Evolutionary conservation across 1,140 invertebrate genomes (phyloP).

Genomic region (Drosophila subpulchrella): DNA sequence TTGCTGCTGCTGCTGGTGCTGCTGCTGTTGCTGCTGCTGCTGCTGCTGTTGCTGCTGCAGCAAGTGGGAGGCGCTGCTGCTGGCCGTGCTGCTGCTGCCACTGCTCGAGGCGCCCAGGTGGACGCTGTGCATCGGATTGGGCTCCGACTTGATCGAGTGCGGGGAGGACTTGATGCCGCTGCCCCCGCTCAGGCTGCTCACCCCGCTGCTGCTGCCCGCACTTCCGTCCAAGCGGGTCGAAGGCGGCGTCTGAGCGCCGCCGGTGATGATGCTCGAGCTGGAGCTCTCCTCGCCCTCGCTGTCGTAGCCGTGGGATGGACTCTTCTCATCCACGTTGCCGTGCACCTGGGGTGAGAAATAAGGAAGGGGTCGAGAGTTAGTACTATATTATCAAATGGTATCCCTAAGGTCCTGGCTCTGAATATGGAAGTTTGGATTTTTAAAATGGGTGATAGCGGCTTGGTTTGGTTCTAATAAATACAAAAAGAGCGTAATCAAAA

Average conservation of each 20-base stretch:
- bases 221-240: constrained; percentile 82
- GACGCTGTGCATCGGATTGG: constrained; percentile 77
- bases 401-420: too few species aligned
- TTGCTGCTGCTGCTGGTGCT: constrained; percentile 62
- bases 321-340: constrained; percentile 85
- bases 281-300: constrained; percentile 87
- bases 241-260: constrained; percentile 82
- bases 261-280: constrained; percentile 84
- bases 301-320: constrained; percentile 86
- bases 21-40: constrained; percentile 56
- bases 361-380: not conserved
- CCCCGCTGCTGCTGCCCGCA: constrained; percentile 71
- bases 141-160: constrained; percentile 81
- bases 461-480: too few species aligned
- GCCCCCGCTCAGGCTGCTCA: constrained; percentile 85
- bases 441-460: too few species aligned
- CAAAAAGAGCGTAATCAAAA: too few species aligned
- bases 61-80: constrained; percentile 69
- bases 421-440: too few species aligned
- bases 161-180: constrained; percentile 82
- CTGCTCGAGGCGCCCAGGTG: constrained; percentile 81
- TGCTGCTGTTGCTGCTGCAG: constrained; percentile 68
- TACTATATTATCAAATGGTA: not conserved
- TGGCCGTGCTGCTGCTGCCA: constrained; percentile 81
- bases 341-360: constrained; percentile 76